These are phyloP conservation scores for Cepphus grylle DNA, from an alignment of 2,113 vertebrate genomes.

Conservation along the genomic window DNA sequence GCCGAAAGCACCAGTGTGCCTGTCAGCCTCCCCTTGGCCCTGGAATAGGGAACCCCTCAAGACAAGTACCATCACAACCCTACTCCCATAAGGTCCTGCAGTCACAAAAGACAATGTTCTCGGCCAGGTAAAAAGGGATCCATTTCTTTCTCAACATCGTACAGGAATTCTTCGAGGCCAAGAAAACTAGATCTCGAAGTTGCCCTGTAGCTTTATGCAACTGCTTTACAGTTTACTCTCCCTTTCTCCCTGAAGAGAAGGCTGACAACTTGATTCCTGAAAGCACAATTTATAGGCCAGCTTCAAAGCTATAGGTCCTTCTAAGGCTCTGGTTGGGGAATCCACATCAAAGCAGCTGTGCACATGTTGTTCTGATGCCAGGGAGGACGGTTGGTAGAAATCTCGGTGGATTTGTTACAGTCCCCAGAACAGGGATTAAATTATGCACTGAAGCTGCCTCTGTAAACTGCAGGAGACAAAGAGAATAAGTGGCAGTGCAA, in stretches of 20 bases:
- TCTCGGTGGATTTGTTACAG: conserved; percentile 64
- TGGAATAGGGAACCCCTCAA: not conserved
- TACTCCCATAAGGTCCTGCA: not conserved
- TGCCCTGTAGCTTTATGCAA: conserved; percentile 41
- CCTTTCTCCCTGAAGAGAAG: conserved; percentile 63
- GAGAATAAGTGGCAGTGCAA: conserved; percentile 53
- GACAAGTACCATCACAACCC: not conserved
- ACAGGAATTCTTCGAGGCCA: conserved; percentile 48
- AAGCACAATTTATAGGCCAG: conserved; percentile 78
- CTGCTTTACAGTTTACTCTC: conserved; percentile 64
- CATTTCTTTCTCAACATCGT: conserved; percentile 10
- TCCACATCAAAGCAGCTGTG: conserved; percentile 74
- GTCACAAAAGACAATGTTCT: not conserved
- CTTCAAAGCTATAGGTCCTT: conserved; percentile 78
- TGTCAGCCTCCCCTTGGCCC: not conserved
- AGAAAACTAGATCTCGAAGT: conserved; percentile 68
- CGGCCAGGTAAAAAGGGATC: conserved; percentile 31
- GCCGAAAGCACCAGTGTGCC: not conserved
- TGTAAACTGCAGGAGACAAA: conserved; percentile 67
- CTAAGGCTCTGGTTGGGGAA: conserved; percentile 73
- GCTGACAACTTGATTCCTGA: conserved; percentile 75
- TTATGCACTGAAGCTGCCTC: conserved; percentile 71
- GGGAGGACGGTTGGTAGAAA: conserved; percentile 57
- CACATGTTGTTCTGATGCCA: conserved; percentile 70
- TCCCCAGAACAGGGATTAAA: conserved; percentile 66